These are phyloP conservation scores for Hetaerina titia DNA, from an alignment of 2,888 invertebrate species.

Conservation along the genomic window DNA sequence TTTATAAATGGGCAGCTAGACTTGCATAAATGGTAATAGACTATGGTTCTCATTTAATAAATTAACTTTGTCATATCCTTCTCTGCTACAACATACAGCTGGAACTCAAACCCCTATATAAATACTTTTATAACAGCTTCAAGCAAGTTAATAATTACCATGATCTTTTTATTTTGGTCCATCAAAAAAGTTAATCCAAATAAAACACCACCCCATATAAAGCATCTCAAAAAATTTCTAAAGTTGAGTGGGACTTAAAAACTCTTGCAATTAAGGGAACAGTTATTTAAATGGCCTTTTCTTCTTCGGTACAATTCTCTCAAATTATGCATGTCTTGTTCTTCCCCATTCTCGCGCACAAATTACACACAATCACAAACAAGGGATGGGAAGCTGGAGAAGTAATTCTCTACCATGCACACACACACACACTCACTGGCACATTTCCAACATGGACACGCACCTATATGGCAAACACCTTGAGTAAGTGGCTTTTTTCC, in stretches of 20 bases:
- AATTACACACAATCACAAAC: slow-evolving; percentile 45
- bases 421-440: slow-evolving; percentile 13
- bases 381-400: slow-evolving; percentile 36
- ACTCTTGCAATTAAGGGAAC: neutral
- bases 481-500: neutral
- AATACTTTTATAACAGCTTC: slow-evolving; percentile 25
- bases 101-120: slow-evolving; percentile 35
- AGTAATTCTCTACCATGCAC: neutral
- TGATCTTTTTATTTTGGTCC: neutral
- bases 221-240: slow-evolving; percentile 28
- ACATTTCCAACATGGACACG: slow-evolving; percentile 25
- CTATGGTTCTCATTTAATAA: neutral
- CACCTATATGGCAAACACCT: slow-evolving; percentile 39
- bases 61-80: neutral
- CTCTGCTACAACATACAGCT: slow-evolving; percentile 7
- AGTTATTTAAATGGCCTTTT: neutral
- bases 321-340: neutral
- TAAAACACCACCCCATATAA: neutral
- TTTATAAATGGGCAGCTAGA: slow-evolving; percentile 20
- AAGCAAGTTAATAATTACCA: slow-evolving; percentile 51
- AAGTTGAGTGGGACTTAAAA: slow-evolving; percentile 8
- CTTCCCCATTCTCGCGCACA: slow-evolving; percentile 36
- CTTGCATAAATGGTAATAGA: slow-evolving; percentile 31
- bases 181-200: neutral
- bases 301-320: neutral